Evolutionary conservation across 2,888 invertebrate genomes (phyloP).

Genomic region (Bugula neritina): DNA sequence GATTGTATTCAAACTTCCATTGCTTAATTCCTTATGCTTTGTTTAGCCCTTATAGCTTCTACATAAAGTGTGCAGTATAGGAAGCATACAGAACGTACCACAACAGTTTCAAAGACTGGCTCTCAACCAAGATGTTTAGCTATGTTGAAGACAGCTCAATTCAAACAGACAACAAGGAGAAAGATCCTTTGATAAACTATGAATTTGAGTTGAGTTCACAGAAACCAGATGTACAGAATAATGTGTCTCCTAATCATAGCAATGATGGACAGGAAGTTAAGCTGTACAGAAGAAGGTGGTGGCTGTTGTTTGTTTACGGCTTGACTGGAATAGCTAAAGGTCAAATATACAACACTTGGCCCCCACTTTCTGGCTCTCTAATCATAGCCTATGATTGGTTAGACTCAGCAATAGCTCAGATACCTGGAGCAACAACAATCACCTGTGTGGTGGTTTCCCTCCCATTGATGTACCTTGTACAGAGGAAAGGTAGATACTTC

Average conservation of each 20-base stretch:
- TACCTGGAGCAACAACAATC: background rate
- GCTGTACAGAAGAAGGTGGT: background rate
- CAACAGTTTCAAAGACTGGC: too few species aligned
- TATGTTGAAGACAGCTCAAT: too few species aligned
- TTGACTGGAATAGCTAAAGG: background rate
- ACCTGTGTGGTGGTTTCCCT: background rate
- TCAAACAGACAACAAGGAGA: too few species aligned
- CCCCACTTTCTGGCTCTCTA: background rate
- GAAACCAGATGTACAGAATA: too few species aligned
- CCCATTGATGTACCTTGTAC: background rate
- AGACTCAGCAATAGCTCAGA: background rate
- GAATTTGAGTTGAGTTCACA: background rate
- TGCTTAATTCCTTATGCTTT: too few species aligned
- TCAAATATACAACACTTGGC: background rate
- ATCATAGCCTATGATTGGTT: background rate
- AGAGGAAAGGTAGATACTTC: background rate
- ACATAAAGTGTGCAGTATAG: too few species aligned
- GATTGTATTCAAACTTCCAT: too few species aligned
- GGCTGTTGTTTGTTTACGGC: background rate
- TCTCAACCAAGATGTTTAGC: too few species aligned
- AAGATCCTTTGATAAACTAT: background rate
- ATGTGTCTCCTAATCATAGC: too few species aligned
- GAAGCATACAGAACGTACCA: too few species aligned
- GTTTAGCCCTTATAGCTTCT: too few species aligned
- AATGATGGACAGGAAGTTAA: background rate